A percentile compares a stretch with the other conserved stretches of the same genome.
Conservation (phyloP, 2,888 invertebrate species). For the Acleris holmiana region DNA sequence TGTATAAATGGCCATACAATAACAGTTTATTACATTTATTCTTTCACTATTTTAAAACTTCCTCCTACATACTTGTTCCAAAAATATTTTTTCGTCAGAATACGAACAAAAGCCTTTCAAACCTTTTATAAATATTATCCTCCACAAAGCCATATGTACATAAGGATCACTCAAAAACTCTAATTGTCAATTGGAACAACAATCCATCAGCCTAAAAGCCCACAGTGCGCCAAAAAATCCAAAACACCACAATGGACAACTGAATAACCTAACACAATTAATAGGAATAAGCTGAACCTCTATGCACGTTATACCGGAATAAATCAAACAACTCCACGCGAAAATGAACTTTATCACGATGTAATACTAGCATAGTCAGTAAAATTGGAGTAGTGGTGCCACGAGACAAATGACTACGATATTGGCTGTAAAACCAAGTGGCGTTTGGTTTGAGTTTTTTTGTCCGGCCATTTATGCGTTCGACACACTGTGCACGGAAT, state of each 20-base stretch:
- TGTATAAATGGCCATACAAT: no score
- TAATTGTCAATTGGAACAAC: slow-evolving; percentile 1
- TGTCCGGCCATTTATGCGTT: slow-evolving; percentile 55
- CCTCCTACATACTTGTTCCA: no score
- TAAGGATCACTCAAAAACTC: no score
- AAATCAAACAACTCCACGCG: slow-evolving; percentile 39
- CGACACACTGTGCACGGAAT: slow-evolving; percentile 44
- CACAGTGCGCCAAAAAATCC: slow-evolving; percentile 35
- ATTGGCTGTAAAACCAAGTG: slow-evolving; percentile 68
- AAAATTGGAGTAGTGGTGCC: slow-evolving; percentile 54
- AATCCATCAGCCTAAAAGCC: slow-evolving; percentile 39
- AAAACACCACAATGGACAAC: slow-evolving; percentile 24
- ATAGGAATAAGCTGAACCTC: slow-evolving; percentile 59
- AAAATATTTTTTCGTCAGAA: no score
- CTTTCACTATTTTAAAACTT: no score
- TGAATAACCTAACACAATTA: slow-evolving; percentile 59
- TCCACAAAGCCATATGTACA: no score
- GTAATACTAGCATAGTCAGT: slow-evolving; percentile 5
- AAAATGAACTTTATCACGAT: slow-evolving; percentile 12
- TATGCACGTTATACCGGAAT: slow-evolving; percentile 59
- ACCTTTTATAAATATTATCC: background rate
- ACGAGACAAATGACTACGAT: slow-evolving; percentile 70
- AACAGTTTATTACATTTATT: no score
- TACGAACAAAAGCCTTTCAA: no score
- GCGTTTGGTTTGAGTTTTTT: slow-evolving; percentile 46